Base-by-base conservation (phyloP, 2,113 vertebrate species). In the Bufo gargarizans region DNA sequence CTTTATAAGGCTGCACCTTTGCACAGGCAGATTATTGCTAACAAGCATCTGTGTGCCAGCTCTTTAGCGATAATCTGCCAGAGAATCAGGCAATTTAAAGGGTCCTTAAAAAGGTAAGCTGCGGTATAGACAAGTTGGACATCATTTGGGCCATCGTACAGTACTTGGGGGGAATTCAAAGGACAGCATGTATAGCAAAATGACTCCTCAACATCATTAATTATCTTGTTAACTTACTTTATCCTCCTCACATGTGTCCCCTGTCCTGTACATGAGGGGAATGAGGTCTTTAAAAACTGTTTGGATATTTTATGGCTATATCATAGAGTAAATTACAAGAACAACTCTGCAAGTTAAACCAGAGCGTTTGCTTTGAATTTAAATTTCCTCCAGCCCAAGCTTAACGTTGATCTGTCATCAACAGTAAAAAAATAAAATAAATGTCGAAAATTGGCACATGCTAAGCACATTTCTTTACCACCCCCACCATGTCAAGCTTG, bases 371-470 rank as follows among this genome's bases (percentile, higher is more conserved):
- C 0, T 12, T 47, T 76, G 4, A 49, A 76, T 20, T 47, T 74
- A 14, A 74, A 76, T 76, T 76, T 76, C 72, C 14, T 76, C 17
- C 72, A 50, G 20, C 72, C 9, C 3, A 20, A 50, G 47, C 45
- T 74, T 8, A 17, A 74, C 1, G 71, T 45, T 8, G 45, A 74
- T 47, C 71, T 47, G 67, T 43, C 22, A 71, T 33, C 67, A 3
- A 33, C 22, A 71, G 17, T 71, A 71, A 71, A 71, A 33, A 33
- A 63, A 58, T 20, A 65, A 20, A 71, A 49, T 76, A 76, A 49
- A 76, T 76, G 72, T 49, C 19, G 72, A 50, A 76, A 76, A 76
- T 20, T 76, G 72, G 49, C 50, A 76, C 72, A 76, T 76, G 50
- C 17, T 76, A 76, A 76, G 72, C 72, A 22, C 47, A 76, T 50